phyloP scores from a whole-genome alignment of 2,113 vertebrate genomes.

The Marcusenius ussheri region DNA sequence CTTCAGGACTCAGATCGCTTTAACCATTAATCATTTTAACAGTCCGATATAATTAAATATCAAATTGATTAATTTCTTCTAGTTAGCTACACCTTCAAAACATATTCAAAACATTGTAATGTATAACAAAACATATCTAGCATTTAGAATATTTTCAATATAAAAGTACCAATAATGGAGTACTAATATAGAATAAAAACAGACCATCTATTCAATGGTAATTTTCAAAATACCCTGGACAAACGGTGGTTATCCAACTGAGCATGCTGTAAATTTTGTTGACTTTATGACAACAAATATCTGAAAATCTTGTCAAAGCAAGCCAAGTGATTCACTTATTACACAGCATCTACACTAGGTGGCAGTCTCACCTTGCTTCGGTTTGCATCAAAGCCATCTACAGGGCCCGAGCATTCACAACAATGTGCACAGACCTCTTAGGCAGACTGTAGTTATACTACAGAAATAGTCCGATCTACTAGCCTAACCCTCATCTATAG shows the following conservation, averaged over 20 bases:
- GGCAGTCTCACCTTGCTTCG: slow-evolving; percentile 16
- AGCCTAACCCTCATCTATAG: no score
- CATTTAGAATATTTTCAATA: not conserved
- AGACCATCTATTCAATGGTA: not conserved
- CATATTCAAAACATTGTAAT: not conserved
- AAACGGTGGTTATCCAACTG: not conserved
- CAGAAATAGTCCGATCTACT: not conserved
- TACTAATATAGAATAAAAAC: not conserved
- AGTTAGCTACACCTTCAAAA: not conserved
- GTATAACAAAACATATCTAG: not conserved
- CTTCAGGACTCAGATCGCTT: not conserved
- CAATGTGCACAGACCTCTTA: no score
- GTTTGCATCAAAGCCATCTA: not conserved
- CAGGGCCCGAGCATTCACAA: not conserved
- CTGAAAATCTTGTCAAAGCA: not conserved
- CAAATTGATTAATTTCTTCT: not conserved
- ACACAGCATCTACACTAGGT: slow-evolving; percentile 24
- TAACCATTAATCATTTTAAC: not conserved
- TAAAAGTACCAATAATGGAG: not conserved
- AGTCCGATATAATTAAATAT: not conserved
- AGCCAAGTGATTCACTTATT: not conserved
- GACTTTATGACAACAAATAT: not conserved
- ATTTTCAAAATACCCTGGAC: not conserved
- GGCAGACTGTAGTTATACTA: not conserved
- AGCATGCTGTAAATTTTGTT: not conserved